Conservation (phyloP, 2,888 invertebrate species). For the Brassicogethes aeneus region DNA sequence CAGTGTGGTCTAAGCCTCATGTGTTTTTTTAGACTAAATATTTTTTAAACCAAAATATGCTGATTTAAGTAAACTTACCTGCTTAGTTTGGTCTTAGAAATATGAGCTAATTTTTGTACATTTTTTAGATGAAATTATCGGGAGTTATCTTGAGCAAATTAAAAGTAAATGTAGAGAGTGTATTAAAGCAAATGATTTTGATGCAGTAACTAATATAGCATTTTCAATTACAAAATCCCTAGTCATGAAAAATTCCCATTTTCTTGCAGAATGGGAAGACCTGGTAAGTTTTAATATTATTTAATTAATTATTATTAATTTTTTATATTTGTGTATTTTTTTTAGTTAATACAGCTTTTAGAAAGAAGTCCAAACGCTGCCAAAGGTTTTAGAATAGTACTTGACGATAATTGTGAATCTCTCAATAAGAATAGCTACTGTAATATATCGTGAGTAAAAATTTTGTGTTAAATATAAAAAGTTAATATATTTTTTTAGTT, state of each 20-base stretch:
- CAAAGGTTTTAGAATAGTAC: slow-evolving; percentile 43
- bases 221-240: slow-evolving; percentile 60
- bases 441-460: slow-evolving; percentile 40
- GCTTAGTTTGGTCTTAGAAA: too few species aligned
- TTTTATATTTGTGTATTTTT: slow-evolving; percentile 8
- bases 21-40: too few species aligned
- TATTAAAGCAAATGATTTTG: neutral
- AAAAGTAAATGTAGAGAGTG: too few species aligned
- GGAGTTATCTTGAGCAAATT: too few species aligned
- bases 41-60: too few species aligned
- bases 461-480: neutral
- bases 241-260: slow-evolving; percentile 48
- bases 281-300: slow-evolving; percentile 40
- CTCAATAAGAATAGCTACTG: slow-evolving; percentile 44
- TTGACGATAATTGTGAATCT: slow-evolving; percentile 42
- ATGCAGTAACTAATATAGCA: slow-evolving; percentile 15
- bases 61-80: too few species aligned
- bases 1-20: too few species aligned
- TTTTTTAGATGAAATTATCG: too few species aligned
- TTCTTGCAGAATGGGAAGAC: slow-evolving; percentile 45
- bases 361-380: slow-evolving; percentile 30
- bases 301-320: neutral
- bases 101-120: too few species aligned
- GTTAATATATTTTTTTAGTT: slow-evolving; percentile 23
- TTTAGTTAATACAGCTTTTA: slow-evolving; percentile 23